These are phyloP conservation scores for Lepisosteus oculatus DNA, from an alignment of 2,113 vertebrate species.

Conservation along the genomic window DNA sequence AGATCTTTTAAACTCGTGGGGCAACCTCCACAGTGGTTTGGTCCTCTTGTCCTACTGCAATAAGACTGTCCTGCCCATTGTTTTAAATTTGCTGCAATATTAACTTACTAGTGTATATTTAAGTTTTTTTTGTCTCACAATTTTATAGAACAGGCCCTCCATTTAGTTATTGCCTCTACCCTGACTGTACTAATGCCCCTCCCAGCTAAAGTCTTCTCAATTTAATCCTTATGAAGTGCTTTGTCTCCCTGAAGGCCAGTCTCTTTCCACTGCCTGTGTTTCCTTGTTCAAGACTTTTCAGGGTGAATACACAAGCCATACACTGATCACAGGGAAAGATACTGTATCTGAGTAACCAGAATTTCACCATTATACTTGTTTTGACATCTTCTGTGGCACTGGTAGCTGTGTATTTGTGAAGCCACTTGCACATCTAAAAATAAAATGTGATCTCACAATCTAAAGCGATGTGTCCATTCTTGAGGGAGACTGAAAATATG, in stretches of 20 bases:
- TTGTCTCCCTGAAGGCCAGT: conserved; percentile 1
- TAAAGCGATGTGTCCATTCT: not conserved
- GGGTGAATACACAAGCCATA: conserved; percentile 13
- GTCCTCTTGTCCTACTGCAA: no score
- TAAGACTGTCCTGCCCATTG: no score
- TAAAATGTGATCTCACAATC: conserved; percentile 26
- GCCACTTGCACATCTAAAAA: conserved; percentile 24
- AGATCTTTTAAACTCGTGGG: no score
- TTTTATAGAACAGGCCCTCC: no score
- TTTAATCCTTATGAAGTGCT: not conserved
- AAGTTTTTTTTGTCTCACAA: no score
- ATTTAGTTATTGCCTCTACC: no score
- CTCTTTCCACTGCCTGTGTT: conserved; percentile 1
- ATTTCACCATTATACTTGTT: conserved; percentile 2
- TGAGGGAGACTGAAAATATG: no score
- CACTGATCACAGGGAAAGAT: conserved; percentile 9
- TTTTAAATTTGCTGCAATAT: no score
- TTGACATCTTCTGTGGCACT: conserved; percentile 8
- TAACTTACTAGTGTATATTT: no score
- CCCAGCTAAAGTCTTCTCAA: not conserved
- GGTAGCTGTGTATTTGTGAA: conserved; percentile 19
- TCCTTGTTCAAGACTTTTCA: conserved; percentile 10
- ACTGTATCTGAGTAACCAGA: conserved; percentile 6
- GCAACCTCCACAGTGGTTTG: no score
- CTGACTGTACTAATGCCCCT: no score